Conservation (phyloP, 1,140 invertebrate species). For the Pemphigus obesinymphae region DNA sequence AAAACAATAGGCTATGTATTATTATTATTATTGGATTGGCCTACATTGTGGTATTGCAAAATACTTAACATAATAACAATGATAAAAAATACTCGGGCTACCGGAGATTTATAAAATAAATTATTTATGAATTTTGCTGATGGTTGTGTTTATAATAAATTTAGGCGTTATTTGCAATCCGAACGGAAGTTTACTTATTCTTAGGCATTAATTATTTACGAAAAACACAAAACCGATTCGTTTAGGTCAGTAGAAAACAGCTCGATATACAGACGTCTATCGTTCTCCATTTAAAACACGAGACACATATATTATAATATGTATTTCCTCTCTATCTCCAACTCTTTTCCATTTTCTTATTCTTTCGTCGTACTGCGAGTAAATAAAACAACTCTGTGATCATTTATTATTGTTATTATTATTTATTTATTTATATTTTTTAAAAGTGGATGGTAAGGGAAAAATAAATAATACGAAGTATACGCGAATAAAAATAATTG, state of each 20-base stretch:
- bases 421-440: background rate
- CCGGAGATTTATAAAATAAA: slow-evolving; percentile 36
- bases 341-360: background rate
- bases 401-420: background rate
- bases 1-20: slow-evolving; percentile 17
- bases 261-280: background rate
- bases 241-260: slow-evolving; percentile 27
- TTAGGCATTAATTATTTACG: slow-evolving; percentile 28
- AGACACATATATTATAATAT: slow-evolving; percentile 1
- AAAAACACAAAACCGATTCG: slow-evolving; percentile 32
- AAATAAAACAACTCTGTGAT: background rate
- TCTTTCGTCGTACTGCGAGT: background rate
- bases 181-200: slow-evolving; percentile 34
- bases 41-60: slow-evolving; percentile 34
- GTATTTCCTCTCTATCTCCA: background rate
- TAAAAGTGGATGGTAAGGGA: background rate
- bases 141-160: slow-evolving; percentile 34
- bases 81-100: slow-evolving; percentile 22
- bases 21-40: slow-evolving; percentile 37
- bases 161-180: slow-evolving; percentile 32
- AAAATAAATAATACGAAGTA: background rate
- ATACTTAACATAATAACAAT: slow-evolving; percentile 33
- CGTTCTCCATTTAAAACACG: slow-evolving; percentile 19
- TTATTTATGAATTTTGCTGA: slow-evolving; percentile 33
- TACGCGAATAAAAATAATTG: background rate